Percentiles rank a stretch among this genome's conserved stretches.
These are phyloP conservation scores for Orchesella flavescens DNA, from an alignment of 2,888 invertebrate species.

Conservation along the genomic window DNA sequence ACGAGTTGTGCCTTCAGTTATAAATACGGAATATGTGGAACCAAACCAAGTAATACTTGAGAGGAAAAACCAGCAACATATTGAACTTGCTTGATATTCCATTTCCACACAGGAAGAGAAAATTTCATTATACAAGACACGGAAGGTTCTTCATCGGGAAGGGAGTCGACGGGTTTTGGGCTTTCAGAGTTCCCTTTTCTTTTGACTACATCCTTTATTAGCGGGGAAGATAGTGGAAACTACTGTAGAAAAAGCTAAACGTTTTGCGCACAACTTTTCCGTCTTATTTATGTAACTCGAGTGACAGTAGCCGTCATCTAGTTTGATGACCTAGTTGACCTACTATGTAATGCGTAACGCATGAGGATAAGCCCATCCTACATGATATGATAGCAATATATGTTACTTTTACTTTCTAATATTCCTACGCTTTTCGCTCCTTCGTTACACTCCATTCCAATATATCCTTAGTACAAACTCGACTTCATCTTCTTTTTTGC, in stretches of 20 bases:
- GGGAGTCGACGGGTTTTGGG: neutral
- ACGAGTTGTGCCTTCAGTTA: slow-evolving; percentile 27
- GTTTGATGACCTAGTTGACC: too few species aligned
- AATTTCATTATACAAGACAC: slow-evolving; percentile 51
- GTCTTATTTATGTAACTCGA: too few species aligned
- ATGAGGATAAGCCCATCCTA: too few species aligned
- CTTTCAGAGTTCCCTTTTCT: neutral
- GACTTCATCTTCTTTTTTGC: neutral
- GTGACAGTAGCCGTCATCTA: too few species aligned
- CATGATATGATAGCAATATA: too few species aligned
- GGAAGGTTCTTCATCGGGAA: slow-evolving; percentile 24
- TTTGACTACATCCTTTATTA: neutral
- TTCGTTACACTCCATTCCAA: neutral
- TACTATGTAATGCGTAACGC: too few species aligned
- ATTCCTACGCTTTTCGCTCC: neutral
- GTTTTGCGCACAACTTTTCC: too few species aligned
- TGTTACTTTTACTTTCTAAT: neutral
- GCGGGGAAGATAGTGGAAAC: too few species aligned
- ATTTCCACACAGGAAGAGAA: slow-evolving; percentile 22
- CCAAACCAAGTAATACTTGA: neutral
- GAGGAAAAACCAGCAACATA: slow-evolving; percentile 40
- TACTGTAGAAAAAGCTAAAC: too few species aligned
- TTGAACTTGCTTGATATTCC: slow-evolving; percentile 56
- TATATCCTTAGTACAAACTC: neutral
- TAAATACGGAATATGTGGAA: slow-evolving; percentile 46